Percentiles rank a stretch among this genome's conserved stretches.
Evolutionary conservation across 2,113 vertebrate species (phyloP).

Genomic region (Ictalurus furcatus): DNA sequence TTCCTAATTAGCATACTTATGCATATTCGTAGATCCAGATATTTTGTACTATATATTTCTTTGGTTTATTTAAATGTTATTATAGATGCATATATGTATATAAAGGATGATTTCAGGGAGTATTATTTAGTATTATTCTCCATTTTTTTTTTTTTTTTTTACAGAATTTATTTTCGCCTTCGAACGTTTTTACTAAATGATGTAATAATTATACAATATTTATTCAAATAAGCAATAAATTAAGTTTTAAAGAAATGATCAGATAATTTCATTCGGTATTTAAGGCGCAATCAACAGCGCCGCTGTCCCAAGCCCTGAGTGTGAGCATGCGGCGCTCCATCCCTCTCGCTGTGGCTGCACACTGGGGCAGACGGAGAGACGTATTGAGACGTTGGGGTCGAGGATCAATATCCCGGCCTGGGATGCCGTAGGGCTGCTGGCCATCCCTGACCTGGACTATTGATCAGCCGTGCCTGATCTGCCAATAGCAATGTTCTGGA

Average conservation of each 20-base stretch:
- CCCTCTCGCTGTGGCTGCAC: slow-evolving; percentile 58
- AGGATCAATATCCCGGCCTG: slow-evolving; percentile 86
- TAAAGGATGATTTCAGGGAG: not conserved
- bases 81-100: not conserved
- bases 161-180: not conserved
- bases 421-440: slow-evolving; percentile 78
- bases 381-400: slow-evolving; percentile 75
- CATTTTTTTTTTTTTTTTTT: not conserved
- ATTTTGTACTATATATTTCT: not conserved
- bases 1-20: not conserved
- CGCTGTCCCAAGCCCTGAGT: not conserved
- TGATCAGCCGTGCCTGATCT: slow-evolving; percentile 87
- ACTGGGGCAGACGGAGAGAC: slow-evolving; percentile 77
- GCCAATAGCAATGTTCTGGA: slow-evolving; percentile 86
- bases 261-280: not conserved
- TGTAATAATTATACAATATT: not conserved
- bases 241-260: not conserved
- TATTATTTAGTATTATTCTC: not conserved
- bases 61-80: not conserved
- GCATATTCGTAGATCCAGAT: not conserved
- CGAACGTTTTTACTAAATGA: not conserved
- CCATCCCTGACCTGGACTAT: slow-evolving; percentile 85
- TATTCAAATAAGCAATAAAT: not conserved
- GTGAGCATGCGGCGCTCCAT: not conserved
- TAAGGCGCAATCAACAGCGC: not conserved